A percentile compares a stretch with the other conserved stretches of the same genome.
These are phyloP conservation scores for Varanus komodoensis DNA, from an alignment of 2,113 vertebrate species.

Conservation along the genomic window DNA sequence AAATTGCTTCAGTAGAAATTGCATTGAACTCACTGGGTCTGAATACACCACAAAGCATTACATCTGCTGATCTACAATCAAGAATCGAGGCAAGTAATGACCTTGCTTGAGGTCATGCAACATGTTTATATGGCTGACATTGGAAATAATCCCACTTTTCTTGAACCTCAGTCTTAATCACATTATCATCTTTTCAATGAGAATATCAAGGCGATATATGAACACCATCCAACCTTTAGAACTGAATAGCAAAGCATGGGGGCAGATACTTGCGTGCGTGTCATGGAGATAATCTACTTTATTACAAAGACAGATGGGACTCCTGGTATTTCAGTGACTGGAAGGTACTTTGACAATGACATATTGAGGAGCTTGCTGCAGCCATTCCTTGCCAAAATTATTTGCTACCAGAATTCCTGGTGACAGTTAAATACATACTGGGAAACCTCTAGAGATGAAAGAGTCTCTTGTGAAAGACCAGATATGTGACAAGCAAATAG, in stretches of 20 bases:
- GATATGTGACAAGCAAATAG: slow-evolving; percentile 51
- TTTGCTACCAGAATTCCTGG: slow-evolving; percentile 46
- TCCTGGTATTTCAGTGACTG: slow-evolving; percentile 26
- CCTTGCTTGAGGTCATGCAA: not conserved
- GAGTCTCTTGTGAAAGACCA: slow-evolving; percentile 27
- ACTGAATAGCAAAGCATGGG: slow-evolving; percentile 8
- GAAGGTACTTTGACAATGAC: slow-evolving; percentile 33
- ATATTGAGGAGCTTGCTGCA: not conserved
- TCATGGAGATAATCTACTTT: not conserved
- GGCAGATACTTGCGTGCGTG: slow-evolving; percentile 8
- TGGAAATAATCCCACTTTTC: slow-evolving; percentile 14
- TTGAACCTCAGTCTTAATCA: not conserved
- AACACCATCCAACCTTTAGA: slow-evolving; percentile 30
- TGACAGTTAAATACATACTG: slow-evolving; percentile 37
- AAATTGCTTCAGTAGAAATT: not conserved
- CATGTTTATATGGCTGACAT: not conserved
- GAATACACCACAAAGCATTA: not conserved
- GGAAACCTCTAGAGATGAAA: slow-evolving; percentile 26
- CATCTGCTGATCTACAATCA: not conserved
- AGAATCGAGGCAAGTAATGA: not conserved
- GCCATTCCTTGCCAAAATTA: slow-evolving; percentile 38
- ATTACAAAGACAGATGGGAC: slow-evolving; percentile 21
- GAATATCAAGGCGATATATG: not conserved
- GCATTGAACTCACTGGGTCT: not conserved
- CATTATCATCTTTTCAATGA: not conserved